phyloP scores from a whole-genome alignment of 2,888 invertebrate species.

The Toxonevra muliebris region DNA sequence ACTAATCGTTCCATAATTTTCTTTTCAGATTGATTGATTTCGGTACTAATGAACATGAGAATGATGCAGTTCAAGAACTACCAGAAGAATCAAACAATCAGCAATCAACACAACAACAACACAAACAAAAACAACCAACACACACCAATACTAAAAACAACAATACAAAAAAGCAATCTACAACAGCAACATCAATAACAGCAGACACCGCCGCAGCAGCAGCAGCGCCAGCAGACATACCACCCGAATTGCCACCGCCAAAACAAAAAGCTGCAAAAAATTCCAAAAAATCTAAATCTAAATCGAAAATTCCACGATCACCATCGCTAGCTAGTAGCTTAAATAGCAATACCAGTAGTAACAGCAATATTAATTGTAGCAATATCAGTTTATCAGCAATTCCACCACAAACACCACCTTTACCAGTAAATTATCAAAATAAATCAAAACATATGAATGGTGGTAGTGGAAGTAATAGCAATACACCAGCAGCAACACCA shows the following conservation, averaged over 20 bases:
- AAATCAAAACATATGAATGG: constrained; percentile 57
- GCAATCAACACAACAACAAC: constrained; percentile 40
- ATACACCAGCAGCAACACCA: constrained; percentile 34
- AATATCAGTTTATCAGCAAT: constrained; percentile 42
- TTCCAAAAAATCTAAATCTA: constrained; percentile 49
- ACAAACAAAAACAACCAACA: constrained; percentile 36
- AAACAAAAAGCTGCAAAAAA: constrained; percentile 57
- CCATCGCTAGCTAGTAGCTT: constrained; percentile 57
- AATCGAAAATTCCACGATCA: constrained; percentile 59
- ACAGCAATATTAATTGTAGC: constrained; percentile 40
- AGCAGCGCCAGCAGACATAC: constrained; percentile 36
- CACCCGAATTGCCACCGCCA: constrained; percentile 57
- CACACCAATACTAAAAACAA: constrained; percentile 29
- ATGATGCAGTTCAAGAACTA: constrained; percentile 60
- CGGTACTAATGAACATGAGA: constrained; percentile 59
- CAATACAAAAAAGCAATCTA: constrained; percentile 27
- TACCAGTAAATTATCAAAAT: constrained; percentile 55
- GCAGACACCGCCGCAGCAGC: constrained; percentile 35
- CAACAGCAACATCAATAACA: constrained; percentile 36
- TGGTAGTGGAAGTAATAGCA: constrained; percentile 38
- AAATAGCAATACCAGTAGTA: constrained; percentile 45
- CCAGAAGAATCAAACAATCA: constrained; percentile 54
- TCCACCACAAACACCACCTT: constrained; percentile 61
- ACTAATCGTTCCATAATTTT: constrained; percentile 2
- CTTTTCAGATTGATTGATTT: constrained; percentile 60